phyloP scores from a whole-genome alignment of 2,888 invertebrate species.

The Eilema griseolum region DNA sequence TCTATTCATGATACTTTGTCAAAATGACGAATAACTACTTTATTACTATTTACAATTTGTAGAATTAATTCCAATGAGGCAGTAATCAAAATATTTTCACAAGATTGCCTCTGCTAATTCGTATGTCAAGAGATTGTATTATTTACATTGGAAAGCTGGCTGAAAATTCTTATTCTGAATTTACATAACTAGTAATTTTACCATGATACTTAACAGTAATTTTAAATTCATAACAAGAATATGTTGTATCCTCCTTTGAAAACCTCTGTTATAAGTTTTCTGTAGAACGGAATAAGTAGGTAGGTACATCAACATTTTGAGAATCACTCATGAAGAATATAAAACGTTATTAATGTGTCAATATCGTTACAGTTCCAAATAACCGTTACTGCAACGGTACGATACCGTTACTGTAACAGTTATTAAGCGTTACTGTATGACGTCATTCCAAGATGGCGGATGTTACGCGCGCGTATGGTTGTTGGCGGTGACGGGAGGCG shows the following conservation, averaged over 20 bases:
- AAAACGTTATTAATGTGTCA: background rate
- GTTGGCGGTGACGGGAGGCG: slow-evolving; percentile 79
- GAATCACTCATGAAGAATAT: background rate
- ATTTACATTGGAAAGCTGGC: slow-evolving; percentile 16
- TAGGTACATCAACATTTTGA: background rate
- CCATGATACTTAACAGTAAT: background rate
- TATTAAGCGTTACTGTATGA: slow-evolving; percentile 8
- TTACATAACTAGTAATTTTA: slow-evolving; percentile 3
- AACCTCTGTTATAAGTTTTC: background rate
- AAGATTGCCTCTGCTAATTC: slow-evolving; percentile 1
- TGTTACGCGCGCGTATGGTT: slow-evolving; percentile 78
- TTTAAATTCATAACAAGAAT: slow-evolving; percentile 1
- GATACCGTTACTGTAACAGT: slow-evolving; percentile 5
- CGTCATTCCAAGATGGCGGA: slow-evolving; percentile 19
- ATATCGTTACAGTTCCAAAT: background rate
- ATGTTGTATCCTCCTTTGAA: background rate
- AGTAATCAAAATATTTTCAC: slow-evolving; percentile 33
- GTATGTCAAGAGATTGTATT: slow-evolving; percentile 9
- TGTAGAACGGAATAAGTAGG: background rate
- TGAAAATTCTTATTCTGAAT: background rate
- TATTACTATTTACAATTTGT: slow-evolving; percentile 50
- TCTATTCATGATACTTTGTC: slow-evolving; percentile 29
- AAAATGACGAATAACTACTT: slow-evolving; percentile 36
- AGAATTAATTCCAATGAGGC: slow-evolving; percentile 35
- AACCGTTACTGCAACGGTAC: background rate